Evolutionary conservation across 2,797 vertebrate species (phyloP).

Genomic region (Parambassis ranga): DNA sequence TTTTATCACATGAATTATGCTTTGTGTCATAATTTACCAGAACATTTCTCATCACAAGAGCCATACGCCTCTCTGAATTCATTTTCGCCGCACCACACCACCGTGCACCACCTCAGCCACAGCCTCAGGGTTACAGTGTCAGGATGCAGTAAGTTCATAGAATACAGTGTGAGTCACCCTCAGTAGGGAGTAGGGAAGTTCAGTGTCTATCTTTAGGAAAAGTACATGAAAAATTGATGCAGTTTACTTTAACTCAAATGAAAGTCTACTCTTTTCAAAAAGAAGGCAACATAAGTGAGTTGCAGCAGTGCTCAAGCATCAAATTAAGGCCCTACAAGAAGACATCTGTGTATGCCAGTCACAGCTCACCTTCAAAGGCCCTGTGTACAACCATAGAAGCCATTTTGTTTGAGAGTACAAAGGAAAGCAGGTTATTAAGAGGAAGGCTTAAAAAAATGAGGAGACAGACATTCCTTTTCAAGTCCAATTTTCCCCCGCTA

Average conservation of each 20-base stretch:
- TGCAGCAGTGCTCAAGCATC: slow-evolving; percentile 55
- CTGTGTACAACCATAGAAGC: slow-evolving; percentile 55
- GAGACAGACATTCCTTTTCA: slow-evolving; percentile 72
- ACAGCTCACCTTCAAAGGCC: slow-evolving; percentile 70
- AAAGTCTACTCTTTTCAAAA: slow-evolving; percentile 62
- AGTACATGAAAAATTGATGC: slow-evolving; percentile 69
- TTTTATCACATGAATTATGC: slow-evolving; percentile 74
- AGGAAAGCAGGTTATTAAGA: slow-evolving; percentile 76
- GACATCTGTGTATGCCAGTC: slow-evolving; percentile 62
- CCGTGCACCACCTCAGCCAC: background rate
- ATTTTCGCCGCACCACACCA: slow-evolving; percentile 30
- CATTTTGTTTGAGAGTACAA: slow-evolving; percentile 78
- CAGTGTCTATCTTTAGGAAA: slow-evolving; percentile 51
- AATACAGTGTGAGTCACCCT: slow-evolving; percentile 2
- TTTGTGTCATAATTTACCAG: slow-evolving; percentile 73
- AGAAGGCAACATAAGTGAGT: slow-evolving; percentile 43
- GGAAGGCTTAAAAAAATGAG: slow-evolving; percentile 68
- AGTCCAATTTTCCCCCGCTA: slow-evolving; percentile 72
- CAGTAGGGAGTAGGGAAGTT: slow-evolving; percentile 26
- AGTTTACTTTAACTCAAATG: slow-evolving; percentile 65
- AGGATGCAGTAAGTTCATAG: slow-evolving; percentile 23
- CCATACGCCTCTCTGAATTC: slow-evolving; percentile 50
- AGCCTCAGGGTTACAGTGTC: slow-evolving; percentile 49
- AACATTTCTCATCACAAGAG: slow-evolving; percentile 64
- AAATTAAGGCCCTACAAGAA: slow-evolving; percentile 71